These are phyloP conservation scores for Bagarius yarrelli DNA, from an alignment of 2,113 vertebrate species.

Conservation along the genomic window DNA sequence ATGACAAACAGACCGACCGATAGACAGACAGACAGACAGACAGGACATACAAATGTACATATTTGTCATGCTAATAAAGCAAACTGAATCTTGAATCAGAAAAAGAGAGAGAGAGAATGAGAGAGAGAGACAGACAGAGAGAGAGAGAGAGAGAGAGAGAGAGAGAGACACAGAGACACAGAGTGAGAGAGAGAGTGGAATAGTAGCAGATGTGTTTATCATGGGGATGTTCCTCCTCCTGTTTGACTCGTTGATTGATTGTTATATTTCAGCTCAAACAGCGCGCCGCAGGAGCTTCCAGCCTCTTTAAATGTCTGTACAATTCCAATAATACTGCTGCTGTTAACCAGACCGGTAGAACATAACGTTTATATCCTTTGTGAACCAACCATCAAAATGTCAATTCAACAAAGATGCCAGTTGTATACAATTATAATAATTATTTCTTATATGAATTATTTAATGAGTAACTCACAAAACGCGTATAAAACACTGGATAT, in stretches of 20 bases:
- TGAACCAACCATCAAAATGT: not conserved
- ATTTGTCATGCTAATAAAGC: too few relatives aligned
- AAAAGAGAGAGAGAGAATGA: too few relatives aligned
- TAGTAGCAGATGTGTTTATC: constrained; percentile 17
- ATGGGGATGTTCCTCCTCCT: constrained; percentile 14
- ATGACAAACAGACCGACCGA: too few relatives aligned
- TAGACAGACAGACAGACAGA: too few relatives aligned
- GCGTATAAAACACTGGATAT: not conserved
- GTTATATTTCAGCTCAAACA: constrained; percentile 28
- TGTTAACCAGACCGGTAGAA: not conserved
- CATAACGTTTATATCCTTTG: not conserved
- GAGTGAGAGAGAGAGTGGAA: too few relatives aligned
- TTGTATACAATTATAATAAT: not conserved
- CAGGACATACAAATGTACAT: too few relatives aligned
- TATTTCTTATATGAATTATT: not conserved
- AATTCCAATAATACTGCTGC: not conserved
- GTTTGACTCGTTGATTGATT: constrained; percentile 21
- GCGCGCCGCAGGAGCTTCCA: not conserved
- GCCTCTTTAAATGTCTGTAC: constrained; percentile 5
- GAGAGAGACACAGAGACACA: too few relatives aligned
- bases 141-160: too few relatives aligned
- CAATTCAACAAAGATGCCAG: not conserved
- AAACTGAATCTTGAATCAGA: too few relatives aligned
- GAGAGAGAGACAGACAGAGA: not conserved
- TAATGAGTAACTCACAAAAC: not conserved